These are phyloP conservation scores for Leucoraja erinaceus DNA, from an alignment of 2,113 vertebrate species.

Conservation along the genomic window DNA sequence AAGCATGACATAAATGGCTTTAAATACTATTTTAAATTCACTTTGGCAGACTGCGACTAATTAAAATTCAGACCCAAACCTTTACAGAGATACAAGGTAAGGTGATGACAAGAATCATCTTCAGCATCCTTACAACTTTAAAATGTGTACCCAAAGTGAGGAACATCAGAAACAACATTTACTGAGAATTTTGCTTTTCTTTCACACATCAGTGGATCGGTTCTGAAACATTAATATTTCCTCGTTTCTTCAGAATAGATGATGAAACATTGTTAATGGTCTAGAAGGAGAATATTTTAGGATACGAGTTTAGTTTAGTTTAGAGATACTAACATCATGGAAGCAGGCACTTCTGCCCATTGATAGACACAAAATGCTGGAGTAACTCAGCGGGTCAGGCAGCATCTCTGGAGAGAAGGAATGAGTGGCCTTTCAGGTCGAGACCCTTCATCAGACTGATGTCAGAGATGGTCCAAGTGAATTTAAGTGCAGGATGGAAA, in stretches of 20 bases:
- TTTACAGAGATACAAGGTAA: background rate
- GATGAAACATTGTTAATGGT: background rate
- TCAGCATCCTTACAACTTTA: background rate
- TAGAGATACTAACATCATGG: too few relatives aligned
- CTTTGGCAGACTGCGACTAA: background rate
- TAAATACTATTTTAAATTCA: background rate
- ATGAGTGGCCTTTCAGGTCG: too few relatives aligned
- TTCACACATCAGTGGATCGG: background rate
- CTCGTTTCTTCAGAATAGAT: background rate
- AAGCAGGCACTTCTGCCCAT: too few relatives aligned
- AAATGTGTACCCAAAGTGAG: background rate
- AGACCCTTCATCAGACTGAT: too few relatives aligned
- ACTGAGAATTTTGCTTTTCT: constrained; percentile 1
- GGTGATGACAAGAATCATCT: background rate
- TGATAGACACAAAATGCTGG: too few relatives aligned
- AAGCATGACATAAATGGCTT: background rate
- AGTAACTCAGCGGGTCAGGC: too few relatives aligned
- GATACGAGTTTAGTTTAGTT: too few relatives aligned
- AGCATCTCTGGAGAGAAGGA: too few relatives aligned
- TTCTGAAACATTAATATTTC: background rate
- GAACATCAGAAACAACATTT: background rate
- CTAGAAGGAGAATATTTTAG: background rate
- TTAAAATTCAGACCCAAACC: background rate
- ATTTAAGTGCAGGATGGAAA: too few relatives aligned
- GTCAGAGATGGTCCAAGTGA: too few relatives aligned